These are phyloP conservation scores for Melipona bicolor DNA, from an alignment of 2,888 invertebrate species.

Conservation along the genomic window DNA sequence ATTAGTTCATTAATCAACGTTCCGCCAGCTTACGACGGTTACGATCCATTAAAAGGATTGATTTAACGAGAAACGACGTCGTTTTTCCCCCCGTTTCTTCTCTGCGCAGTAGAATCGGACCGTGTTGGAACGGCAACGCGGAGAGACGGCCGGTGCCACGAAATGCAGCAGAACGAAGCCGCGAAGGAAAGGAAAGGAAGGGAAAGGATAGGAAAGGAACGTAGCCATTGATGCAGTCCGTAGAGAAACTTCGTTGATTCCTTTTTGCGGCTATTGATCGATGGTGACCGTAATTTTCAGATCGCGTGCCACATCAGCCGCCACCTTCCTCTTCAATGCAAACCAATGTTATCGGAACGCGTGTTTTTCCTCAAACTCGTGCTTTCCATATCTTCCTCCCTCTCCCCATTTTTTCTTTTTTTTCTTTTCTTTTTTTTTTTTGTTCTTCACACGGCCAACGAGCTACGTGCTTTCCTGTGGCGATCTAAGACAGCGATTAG, in stretches of 20 bases:
- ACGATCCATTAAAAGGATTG: constrained; percentile 13
- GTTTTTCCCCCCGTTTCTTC: not conserved
- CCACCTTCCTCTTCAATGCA: constrained; percentile 64
- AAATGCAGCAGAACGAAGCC: constrained; percentile 1
- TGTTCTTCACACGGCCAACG: constrained; percentile 39
- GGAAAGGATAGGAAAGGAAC: constrained; percentile 19
- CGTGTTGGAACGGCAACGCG: not conserved
- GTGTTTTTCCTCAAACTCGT: constrained; percentile 64
- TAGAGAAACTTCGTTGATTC: constrained; percentile 63
- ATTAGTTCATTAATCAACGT: constrained; percentile 47
- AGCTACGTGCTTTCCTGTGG: constrained; percentile 8
- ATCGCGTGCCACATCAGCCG: constrained; percentile 71
- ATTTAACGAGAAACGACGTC: constrained; percentile 9
- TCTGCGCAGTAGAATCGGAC: not conserved
- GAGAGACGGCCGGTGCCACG: not conserved
- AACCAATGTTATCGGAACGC: constrained; percentile 65
- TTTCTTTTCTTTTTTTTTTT: constrained; percentile 1
- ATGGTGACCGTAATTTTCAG: constrained; percentile 71
- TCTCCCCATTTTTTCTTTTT: constrained; percentile 17
- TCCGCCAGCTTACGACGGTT: not conserved
- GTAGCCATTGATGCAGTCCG: constrained; percentile 64
- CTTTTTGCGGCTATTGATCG: constrained; percentile 65
- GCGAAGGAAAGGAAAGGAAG: constrained; percentile 8
- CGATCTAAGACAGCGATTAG: constrained; percentile 48
- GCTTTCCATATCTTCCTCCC: constrained; percentile 2